Conservation (phyloP, 2,797 vertebrate species). For the Pseudotriccus pelzelni region DNA sequence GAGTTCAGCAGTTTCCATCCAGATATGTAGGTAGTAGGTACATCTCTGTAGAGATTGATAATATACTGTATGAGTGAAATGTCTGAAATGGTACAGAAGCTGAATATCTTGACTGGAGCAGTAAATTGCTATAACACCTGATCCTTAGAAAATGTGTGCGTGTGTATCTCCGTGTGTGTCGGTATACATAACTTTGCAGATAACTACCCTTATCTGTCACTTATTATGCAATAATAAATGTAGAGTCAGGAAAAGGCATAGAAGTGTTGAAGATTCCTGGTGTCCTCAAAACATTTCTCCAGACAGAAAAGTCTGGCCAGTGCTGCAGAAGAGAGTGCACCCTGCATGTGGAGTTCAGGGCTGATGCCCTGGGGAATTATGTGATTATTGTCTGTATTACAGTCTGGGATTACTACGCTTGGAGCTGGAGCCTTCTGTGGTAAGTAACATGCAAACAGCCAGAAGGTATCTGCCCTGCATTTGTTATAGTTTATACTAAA, state of each 20-base stretch:
- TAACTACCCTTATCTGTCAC: not conserved
- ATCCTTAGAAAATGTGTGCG: not conserved
- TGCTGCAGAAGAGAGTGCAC: not conserved
- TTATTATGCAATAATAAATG: not conserved
- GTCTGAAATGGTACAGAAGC: not conserved
- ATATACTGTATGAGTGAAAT: not conserved
- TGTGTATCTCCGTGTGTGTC: not conserved
- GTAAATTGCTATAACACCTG: not conserved
- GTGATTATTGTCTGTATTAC: conserved; percentile 1
- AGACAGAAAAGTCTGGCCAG: not conserved
- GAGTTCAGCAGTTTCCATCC: not conserved
- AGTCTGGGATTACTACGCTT: not conserved
- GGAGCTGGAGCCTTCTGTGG: not conserved
- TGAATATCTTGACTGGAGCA: not conserved
- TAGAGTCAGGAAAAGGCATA: not conserved
- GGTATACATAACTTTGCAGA: not conserved
- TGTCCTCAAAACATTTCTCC: not conserved
- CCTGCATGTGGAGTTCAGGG: not conserved
- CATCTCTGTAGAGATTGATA: not conserved
- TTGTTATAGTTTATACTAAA: not conserved
- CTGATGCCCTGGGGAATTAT: not conserved
- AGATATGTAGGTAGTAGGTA: not conserved
- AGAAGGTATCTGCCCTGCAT: not conserved
- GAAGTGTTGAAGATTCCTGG: not conserved
- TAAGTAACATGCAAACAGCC: not conserved